These are phyloP conservation scores for Cyclophora albipunctata DNA, from an alignment of 2,888 invertebrate genomes.

Conservation along the genomic window DNA sequence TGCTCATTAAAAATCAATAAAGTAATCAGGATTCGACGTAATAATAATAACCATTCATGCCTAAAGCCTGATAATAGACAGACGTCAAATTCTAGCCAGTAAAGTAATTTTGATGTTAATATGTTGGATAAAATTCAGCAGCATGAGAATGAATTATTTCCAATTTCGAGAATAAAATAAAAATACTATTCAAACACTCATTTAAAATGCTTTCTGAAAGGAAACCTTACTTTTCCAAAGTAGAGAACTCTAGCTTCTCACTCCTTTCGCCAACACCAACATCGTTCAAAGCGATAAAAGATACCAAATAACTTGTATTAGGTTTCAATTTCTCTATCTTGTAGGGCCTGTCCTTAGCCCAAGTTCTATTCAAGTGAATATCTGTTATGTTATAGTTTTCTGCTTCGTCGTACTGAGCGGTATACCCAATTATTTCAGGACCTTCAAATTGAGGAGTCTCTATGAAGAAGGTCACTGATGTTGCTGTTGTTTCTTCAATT, in stretches of 20 bases:
- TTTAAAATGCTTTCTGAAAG: too few relatives aligned
- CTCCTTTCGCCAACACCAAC: constrained; percentile 50
- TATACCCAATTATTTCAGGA: constrained; percentile 45
- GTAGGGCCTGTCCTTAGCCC: constrained; percentile 45
- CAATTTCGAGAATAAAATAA: too few relatives aligned
- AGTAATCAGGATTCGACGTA: too few relatives aligned
- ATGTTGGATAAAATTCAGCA: too few relatives aligned
- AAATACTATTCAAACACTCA: too few relatives aligned
- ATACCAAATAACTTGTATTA: constrained; percentile 44
- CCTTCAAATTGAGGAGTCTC: constrained; percentile 29
- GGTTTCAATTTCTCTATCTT: constrained; percentile 48
- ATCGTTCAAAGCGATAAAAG: constrained; percentile 52
- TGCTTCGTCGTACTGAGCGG: constrained; percentile 48
- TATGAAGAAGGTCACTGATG: constrained; percentile 45
- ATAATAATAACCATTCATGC: too few relatives aligned
- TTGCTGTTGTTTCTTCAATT: constrained; percentile 31
- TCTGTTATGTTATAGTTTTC: constrained; percentile 45
- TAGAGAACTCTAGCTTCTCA: constrained; percentile 33
- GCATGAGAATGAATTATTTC: too few relatives aligned
- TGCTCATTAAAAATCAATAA: too few relatives aligned
- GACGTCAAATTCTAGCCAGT: too few relatives aligned
- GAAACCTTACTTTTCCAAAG: constrained; percentile 50
- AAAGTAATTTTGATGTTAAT: too few relatives aligned
- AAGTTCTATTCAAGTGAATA: constrained; percentile 55
- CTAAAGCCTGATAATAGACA: too few relatives aligned